phyloP scores from a whole-genome alignment of 2,888 invertebrate species.

The Tipula confusa region DNA sequence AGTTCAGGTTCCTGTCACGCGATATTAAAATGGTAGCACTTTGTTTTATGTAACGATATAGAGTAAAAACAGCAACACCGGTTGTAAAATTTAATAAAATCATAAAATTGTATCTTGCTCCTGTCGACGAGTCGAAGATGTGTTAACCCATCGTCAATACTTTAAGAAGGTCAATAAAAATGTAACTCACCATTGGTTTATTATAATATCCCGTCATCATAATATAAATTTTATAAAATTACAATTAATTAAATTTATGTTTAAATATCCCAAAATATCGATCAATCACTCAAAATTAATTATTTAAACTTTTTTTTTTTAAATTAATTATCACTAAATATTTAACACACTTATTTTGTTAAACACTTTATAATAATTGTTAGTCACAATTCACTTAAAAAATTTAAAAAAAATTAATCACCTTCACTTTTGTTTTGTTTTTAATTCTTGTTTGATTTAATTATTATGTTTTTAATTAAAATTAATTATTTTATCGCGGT shows the following conservation, averaged over 20 bases:
- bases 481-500: too few species aligned
- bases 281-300: background rate
- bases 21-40: slow-evolving; percentile 20
- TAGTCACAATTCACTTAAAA: background rate
- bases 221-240: background rate
- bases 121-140: background rate
- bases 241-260: background rate
- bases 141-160: background rate
- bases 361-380: background rate
- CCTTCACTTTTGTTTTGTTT: slow-evolving; percentile 12
- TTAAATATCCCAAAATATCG: background rate
- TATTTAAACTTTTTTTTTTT: too few species aligned
- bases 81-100: background rate
- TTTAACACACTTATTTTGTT: background rate
- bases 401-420: background rate
- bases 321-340: background rate
- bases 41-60: background rate
- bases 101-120: background rate
- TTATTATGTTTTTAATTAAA: too few species aligned
- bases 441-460: too few species aligned
- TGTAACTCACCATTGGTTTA: background rate
- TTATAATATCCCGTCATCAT: background rate
- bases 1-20: background rate
- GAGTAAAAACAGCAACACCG: background rate
- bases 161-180: background rate